Conservation (phyloP, 1,140 invertebrate species). For the Varroa destructor region DNA sequence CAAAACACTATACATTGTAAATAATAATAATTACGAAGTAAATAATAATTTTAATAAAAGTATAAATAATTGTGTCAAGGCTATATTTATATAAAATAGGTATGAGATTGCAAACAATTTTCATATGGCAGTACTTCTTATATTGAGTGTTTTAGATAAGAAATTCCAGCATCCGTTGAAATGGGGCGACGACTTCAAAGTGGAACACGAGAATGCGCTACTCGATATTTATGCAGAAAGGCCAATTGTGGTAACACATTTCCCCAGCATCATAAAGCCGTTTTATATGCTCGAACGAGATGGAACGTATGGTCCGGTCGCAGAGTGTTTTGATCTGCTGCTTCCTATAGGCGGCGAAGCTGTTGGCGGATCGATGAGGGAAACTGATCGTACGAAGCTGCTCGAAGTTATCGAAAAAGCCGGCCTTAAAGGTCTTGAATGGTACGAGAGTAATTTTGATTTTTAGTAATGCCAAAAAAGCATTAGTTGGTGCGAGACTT, state of each 20-base stretch:
- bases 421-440: constrained; percentile 30
- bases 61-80: not conserved
- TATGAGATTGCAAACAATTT: no score
- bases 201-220: constrained; percentile 77
- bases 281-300: constrained; percentile 77
- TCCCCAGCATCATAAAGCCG: constrained; percentile 70
- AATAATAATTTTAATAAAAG: constrained; percentile 42
- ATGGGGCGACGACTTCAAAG: constrained; percentile 52
- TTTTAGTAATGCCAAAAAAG: not conserved
- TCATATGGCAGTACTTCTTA: no score
- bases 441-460: constrained; percentile 19
- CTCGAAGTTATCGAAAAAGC: constrained; percentile 32
- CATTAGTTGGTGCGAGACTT: not conserved
- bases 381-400: constrained; percentile 58
- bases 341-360: constrained; percentile 77
- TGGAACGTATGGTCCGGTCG: constrained; percentile 42
- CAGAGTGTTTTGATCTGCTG: constrained; percentile 72
- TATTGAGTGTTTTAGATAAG: constrained; percentile 45
- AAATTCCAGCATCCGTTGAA: constrained; percentile 42
- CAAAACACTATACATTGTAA: no score
- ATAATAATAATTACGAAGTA: not conserved
- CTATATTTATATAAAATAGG: not conserved
- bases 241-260: constrained; percentile 78
- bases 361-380: constrained; percentile 80
- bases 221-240: constrained; percentile 55